Evolutionary conservation across 2,113 vertebrate genomes (phyloP), one percentile per base, ranked within the genome.

Genomic region (Dinomys branickii): DNA sequence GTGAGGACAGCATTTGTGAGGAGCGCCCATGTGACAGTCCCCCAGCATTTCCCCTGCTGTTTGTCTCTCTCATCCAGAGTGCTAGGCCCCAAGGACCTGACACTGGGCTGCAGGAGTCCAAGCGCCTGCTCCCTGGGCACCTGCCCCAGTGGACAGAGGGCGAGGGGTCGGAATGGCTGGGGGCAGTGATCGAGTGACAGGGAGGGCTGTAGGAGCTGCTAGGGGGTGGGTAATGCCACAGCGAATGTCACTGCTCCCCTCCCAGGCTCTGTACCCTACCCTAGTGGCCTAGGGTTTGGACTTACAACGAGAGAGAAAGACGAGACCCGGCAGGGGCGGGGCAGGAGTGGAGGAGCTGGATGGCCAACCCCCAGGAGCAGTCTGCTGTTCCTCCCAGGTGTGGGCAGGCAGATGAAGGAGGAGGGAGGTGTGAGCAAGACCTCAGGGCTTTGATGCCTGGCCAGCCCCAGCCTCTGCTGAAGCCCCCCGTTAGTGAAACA

Each of bases 301-400:
- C 2, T 5, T 8, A 67, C 58, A 59, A 52, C 0, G 16, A 28
- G 35, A 69, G 12, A 30, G 16, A 20, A 10, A 73, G 30, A 41
- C 30, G 33, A 65, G 7, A 35, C 17, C 2, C 54, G n/a, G n/a
- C 0, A 9, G 1, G 35, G 26, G 13, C 0, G 8, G 28, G 54
- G n/a, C 2, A 0, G 7, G 47, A 17, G 50, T 35, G 17, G 3
- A 59, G 61, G 1, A 17, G 38, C 19, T 2, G 26, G 44, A 26
- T 9, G 52, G 52, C 65, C 13, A 50, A 54, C 38, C 38, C 44
- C 54, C 12, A 30, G 54, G 35, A 20, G 61, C 6, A 0, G n/a
- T 24, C 38, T 26, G 17, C 83, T 19, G 17, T 22, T 14, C n/a
- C 88, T 35, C 47, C 58, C 24, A 47, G 50, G 77, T 35, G 33